phyloP scores from a whole-genome alignment of 2,113 vertebrate genomes.

The Hippocampus abdominalis region DNA sequence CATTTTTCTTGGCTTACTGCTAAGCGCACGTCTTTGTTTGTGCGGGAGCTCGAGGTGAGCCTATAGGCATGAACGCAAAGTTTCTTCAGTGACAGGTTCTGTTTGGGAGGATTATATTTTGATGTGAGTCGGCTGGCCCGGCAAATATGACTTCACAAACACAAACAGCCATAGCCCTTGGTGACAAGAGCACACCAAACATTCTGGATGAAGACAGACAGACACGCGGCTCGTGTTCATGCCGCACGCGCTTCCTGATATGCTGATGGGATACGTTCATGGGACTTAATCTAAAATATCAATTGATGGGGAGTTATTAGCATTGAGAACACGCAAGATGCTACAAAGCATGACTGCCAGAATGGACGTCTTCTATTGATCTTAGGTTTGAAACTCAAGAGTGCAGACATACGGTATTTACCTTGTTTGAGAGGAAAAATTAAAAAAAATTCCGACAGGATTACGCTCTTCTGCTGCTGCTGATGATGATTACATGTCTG shows the following conservation, averaged over 20 bases:
- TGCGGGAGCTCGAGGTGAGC: background rate
- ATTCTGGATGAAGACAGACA: conserved; percentile 22
- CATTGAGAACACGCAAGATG: background rate
- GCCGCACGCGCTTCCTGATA: conserved; percentile 5
- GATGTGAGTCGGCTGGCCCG: conserved; percentile 32
- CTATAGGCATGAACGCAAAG: conserved; percentile 5
- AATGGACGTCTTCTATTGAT: background rate
- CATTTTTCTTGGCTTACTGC: conserved; percentile 21
- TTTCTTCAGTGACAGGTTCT: conserved; percentile 7
- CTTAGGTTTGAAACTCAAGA: background rate
- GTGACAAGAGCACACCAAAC: conserved; percentile 27
- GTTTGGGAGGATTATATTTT: conserved; percentile 25
- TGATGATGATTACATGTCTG: conserved; percentile 60
- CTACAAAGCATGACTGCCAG: background rate
- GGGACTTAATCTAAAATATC: too few relatives aligned
- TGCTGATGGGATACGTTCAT: conserved; percentile 6
- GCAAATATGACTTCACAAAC: conserved; percentile 41
- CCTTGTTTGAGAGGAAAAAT: conserved; percentile 61
- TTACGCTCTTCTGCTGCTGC: conserved; percentile 33
- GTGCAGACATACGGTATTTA: conserved; percentile 35
- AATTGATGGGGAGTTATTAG: background rate
- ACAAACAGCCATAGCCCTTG: conserved; percentile 39
- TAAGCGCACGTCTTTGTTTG: conserved; percentile 6
- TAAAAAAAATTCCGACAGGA: conserved; percentile 40
- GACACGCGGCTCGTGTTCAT: conserved; percentile 31